Conservation (phyloP, 2,888 invertebrate species). For the Folsomia candida region DNA sequence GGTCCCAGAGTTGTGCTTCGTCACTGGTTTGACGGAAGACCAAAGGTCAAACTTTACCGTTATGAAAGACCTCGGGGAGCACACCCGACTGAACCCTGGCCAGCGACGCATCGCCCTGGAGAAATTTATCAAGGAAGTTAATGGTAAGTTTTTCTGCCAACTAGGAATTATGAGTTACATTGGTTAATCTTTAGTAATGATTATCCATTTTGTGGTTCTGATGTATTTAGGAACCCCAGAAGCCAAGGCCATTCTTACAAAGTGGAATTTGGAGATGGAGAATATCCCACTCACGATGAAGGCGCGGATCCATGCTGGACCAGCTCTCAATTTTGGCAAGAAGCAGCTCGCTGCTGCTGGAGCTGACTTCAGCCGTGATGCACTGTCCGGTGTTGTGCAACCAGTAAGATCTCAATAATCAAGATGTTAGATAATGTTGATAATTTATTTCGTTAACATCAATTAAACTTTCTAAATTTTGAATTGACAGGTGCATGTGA, state of each 20-base stretch:
- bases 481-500: conserved; percentile 16
- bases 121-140: conserved; percentile 56
- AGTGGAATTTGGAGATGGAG: conserved; percentile 75
- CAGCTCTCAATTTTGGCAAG: conserved; percentile 29
- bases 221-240: conserved; percentile 57
- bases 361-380: conserved; percentile 20
- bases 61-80: conserved; percentile 79
- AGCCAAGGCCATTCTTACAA: conserved; percentile 66
- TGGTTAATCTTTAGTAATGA: not conserved
- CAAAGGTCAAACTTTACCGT: conserved; percentile 76
- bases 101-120: conserved; percentile 69
- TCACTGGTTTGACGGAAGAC: conserved; percentile 84
- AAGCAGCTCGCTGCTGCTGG: not conserved
- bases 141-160: conserved; percentile 44
- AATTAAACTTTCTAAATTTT: not conserved
- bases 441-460: not conserved
- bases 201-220: not conserved
- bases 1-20: conserved; percentile 82
- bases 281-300: conserved; percentile 60
- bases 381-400: not conserved
- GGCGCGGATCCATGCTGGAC: conserved; percentile 64
- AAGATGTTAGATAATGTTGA: not conserved
- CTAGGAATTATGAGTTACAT: not conserved
- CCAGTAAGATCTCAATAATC: conserved; percentile 12
- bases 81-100: conserved; percentile 77